These are phyloP conservation scores for Distichodus sexfasciatus DNA, from an alignment of 2,797 vertebrate genomes.

Conservation along the genomic window DNA sequence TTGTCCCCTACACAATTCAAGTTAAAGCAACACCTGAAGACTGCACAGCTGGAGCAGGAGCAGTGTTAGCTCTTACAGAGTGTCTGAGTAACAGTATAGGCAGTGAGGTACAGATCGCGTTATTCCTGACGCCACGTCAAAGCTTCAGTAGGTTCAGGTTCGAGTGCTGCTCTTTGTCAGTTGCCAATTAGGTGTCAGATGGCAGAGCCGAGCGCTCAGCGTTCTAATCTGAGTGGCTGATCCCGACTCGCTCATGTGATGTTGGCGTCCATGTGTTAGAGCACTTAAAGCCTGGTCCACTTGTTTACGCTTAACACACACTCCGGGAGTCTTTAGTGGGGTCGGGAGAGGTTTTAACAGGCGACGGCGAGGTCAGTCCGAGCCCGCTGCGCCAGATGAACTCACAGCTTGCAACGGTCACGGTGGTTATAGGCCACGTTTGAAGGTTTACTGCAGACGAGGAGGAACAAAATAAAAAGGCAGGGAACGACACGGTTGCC, in stretches of 20 bases:
- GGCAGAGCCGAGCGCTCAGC: background rate
- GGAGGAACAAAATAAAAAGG: background rate
- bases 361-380: slow-evolving; percentile 42
- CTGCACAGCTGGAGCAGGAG: no score
- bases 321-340: slow-evolving; percentile 34
- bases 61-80: no score
- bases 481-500: background rate
- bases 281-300: slow-evolving; percentile 32
- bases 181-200: background rate
- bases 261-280: background rate
- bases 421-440: slow-evolving; percentile 32
- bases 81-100: no score
- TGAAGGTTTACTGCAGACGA: background rate
- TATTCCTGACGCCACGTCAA: no score
- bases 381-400: slow-evolving; percentile 47
- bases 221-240: background rate
- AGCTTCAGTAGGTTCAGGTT: no score
- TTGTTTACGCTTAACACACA: slow-evolving; percentile 29
- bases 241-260: background rate
- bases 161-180: no score
- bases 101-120: no score
- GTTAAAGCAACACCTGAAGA: no score
- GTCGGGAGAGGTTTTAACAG: slow-evolving; percentile 35
- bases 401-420: slow-evolving; percentile 49
- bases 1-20: no score